Base-by-base conservation (phyloP, 2,888 invertebrate species). In the Temnothorax rugatulus region DNA sequence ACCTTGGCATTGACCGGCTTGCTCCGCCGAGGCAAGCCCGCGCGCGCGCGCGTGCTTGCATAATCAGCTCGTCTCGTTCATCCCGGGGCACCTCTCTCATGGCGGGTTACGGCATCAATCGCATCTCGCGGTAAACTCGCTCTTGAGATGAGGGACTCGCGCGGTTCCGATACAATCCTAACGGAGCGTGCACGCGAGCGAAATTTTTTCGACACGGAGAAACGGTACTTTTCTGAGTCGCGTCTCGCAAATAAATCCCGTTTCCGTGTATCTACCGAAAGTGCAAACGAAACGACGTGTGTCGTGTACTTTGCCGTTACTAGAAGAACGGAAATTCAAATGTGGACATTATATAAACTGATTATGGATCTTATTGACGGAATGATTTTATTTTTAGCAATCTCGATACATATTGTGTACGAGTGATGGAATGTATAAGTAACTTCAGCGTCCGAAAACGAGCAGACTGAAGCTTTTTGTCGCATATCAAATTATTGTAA, bases 1-100 rank as follows among this genome's bases (percentile, higher is more conserved):
- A 92, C 94, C 94, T 94, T 94, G 94, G 93, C 94, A 94, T 94
- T 94, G 94, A 94, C 94, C 94, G 94, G 94, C 91, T 93, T 93
- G 93, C 91, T 90, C 88, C 91, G 91, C 90, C 91, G 92, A 92
- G 92, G 93, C 86, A 90, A 90, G 90, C 91, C 90, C 88, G 92
- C 88, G 92, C 29, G 29, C 29, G 29, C 29, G 29, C 29, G 29
- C 29, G 29, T 88, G 92, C 93, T 94, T 93, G 92, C 94, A 93
- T 93, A 94, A 93, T 92, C 90, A 88, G 92, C 93, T 93, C 94
- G 93, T 94, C 94, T 93, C 93, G 93, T 93, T 94, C 93, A 93
- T 94, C 93, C 92, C 91, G 90, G 90, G 88, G 84, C 34, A 18
- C 83, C 74, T 86, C 69, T 81, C 85, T 84, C 83, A 68, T 54